Percentiles rank a stretch among this genome's conserved stretches.
Conservation (phyloP, 2,113 vertebrate species). For the Gymnorhina tibicen region DNA sequence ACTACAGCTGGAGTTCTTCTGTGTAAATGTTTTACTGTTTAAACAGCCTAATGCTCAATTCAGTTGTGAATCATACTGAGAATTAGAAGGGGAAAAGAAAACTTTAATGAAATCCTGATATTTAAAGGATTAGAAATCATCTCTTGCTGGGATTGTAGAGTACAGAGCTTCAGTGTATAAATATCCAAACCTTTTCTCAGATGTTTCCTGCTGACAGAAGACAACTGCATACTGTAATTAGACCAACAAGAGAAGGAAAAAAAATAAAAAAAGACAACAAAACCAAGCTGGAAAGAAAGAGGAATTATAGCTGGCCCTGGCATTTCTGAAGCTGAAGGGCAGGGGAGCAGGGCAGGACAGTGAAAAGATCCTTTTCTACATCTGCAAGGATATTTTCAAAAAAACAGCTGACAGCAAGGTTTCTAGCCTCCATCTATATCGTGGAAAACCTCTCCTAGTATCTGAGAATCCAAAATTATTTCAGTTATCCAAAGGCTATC, state of each 20-base stretch:
- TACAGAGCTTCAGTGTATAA: background rate
- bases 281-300: background rate
- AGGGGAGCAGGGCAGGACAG: background rate
- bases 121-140: slow-evolving; percentile 4
- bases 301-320: background rate
- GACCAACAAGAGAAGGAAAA: background rate
- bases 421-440: background rate
- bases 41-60: slow-evolving; percentile 1
- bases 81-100: background rate
- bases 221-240: background rate
- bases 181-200: background rate
- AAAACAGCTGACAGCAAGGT: background rate
- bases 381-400: background rate
- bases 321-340: background rate
- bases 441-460: background rate
- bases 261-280: background rate
- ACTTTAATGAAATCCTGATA: slow-evolving; percentile 27
- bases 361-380: background rate
- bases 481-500: background rate
- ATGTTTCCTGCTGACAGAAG: background rate
- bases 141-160: background rate
- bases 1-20: slow-evolving; percentile 20
- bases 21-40: slow-evolving; percentile 28
- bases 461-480: background rate
- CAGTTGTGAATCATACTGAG: slow-evolving; percentile 20